Evolutionary conservation across 2,797 vertebrate species (phyloP), one percentile per base, ranked within the genome.

Genomic region (Rhinogobio ventralis): DNA sequence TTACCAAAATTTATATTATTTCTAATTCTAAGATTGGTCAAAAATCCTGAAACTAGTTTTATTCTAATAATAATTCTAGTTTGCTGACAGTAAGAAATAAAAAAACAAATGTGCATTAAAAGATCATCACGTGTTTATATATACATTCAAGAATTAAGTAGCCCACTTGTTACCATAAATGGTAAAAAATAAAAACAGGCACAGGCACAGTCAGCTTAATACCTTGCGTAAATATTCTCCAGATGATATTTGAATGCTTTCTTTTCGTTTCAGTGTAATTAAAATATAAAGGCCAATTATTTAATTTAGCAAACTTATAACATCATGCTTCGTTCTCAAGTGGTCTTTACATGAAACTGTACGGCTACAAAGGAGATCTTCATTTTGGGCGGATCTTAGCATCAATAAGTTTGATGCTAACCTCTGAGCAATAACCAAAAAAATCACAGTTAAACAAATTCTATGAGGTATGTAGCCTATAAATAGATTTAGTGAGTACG

Each of bases 401-500:
- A 60, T 60, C 53, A 19, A 1, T 1, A 60, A 25, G 33, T 76
- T 42, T 10, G 36, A 25, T 25, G 13, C 11, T 6, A 39, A 25
- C 55, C 53, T 73, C 45, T 73, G 25, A 8, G 39, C 4, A 45
- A 10, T 28, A 77, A 39, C 13, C 33, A 36, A 36, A 33, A 23
- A 23, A 30, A 49, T 17, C 64, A 17, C 19, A 33, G 39, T 4
- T 42, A 14, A 72, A 76, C 10, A 39, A 36, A 66, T 66, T 67
- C 39, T 45, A 64, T 51, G 19, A 28, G 17, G 57, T 51, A 5
- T 67, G 51, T 66, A 36, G 36, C 6, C 36, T 36, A 46, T 74
- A 49, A 30, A 84, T 55, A 33, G 74, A 69, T 77, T 68, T 55
- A 57, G n/a, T 25, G 62, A 55, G 62, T 25, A 83, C 46, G 46